phyloP scores from a whole-genome alignment of 2,797 vertebrate genomes.

The Falco novaeseelandiae region DNA sequence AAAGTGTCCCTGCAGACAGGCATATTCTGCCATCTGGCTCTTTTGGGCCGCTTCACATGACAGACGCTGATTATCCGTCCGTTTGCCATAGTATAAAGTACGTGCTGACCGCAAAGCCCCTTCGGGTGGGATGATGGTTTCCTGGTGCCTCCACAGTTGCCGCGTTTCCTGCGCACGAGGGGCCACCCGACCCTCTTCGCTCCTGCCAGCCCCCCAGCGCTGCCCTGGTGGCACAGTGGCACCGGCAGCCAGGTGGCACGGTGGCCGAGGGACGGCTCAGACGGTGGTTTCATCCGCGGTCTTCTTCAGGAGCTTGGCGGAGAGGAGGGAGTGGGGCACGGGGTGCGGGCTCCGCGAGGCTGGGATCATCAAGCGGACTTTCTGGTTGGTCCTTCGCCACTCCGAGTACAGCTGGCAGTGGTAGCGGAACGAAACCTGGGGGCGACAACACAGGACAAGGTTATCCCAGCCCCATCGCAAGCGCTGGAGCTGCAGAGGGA shows the following conservation, averaged over 20 bases:
- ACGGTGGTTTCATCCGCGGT: slow-evolving; percentile 88
- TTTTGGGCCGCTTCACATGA: not conserved
- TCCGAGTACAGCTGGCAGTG: slow-evolving; percentile 97
- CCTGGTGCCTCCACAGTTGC: not conserved
- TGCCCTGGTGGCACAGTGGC: not conserved
- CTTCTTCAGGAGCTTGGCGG: slow-evolving; percentile 88
- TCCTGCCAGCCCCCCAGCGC: slow-evolving; percentile 76
- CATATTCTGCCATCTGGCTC: not conserved
- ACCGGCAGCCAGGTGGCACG: not conserved
- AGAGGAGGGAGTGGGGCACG: slow-evolving; percentile 86
- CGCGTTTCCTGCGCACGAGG: accelerated
- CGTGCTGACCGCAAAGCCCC: not conserved
- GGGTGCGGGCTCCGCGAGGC: slow-evolving; percentile 81
- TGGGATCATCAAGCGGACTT: slow-evolving; percentile 89
- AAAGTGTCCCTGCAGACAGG: slow-evolving; percentile 51
- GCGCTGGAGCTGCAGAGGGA: accelerated
- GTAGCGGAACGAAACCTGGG: slow-evolving; percentile 94
- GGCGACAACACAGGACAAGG: not conserved
- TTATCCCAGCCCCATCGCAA: not conserved
- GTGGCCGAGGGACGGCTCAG: slow-evolving; percentile 73
- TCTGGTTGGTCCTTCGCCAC: slow-evolving; percentile 96
- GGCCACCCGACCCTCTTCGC: slow-evolving; percentile 68
- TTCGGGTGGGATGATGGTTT: not conserved
- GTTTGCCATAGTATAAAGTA: not conserved
- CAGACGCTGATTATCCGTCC: not conserved